These are phyloP conservation scores for Ploceus nigricollis DNA, from an alignment of 2,113 vertebrate species.

Conservation along the genomic window DNA sequence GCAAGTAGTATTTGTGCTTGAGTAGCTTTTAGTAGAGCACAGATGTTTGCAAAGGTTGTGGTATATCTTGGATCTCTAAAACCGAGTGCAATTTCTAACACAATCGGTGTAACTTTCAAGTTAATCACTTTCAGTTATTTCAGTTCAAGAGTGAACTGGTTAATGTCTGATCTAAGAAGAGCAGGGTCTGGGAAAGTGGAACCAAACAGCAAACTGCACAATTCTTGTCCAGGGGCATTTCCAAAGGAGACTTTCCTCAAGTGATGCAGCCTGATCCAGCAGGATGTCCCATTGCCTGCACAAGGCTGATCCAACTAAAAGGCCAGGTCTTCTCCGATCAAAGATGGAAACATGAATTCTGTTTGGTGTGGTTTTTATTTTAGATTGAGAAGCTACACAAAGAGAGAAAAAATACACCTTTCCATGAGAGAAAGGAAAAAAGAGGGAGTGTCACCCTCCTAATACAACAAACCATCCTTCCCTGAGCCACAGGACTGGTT, in stretches of 20 bases:
- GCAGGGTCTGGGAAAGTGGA: not conserved
- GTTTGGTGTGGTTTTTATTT: constrained; percentile 45
- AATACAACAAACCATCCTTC: not conserved
- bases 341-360: not conserved
- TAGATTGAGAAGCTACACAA: constrained; percentile 16
- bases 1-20: not conserved
- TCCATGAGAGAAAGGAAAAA: not conserved
- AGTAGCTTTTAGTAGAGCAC: not conserved
- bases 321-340: not conserved
- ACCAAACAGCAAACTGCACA: not conserved
- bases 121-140: too few relatives aligned
- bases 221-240: not conserved
- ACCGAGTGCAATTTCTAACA: not conserved
- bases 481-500: not conserved
- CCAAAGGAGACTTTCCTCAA: not conserved
- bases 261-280: not conserved
- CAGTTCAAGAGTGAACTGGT: not conserved
- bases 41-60: not conserved
- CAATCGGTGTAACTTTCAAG: not conserved
- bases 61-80: not conserved
- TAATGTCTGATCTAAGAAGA: not conserved
- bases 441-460: not conserved
- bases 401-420: not conserved
- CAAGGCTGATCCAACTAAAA: not conserved
- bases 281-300: not conserved